Conservation (phyloP, 2,797 vertebrate species). For the Urophycis tenuis region DNA sequence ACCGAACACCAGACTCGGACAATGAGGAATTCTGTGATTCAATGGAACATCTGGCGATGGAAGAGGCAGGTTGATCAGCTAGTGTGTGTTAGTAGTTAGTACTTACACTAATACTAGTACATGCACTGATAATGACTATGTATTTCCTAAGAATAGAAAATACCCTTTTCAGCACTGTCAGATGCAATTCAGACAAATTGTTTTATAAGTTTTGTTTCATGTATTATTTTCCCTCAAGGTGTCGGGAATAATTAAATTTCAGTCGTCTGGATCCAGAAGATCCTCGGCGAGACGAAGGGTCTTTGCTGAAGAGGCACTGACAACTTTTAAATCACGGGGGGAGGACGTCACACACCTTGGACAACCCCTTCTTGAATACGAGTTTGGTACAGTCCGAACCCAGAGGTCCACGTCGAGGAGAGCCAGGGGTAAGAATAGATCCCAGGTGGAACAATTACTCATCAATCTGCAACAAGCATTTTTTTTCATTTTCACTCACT, state of each 20-base stretch:
- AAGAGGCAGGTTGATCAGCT: slow-evolving; percentile 68
- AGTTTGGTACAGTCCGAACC: slow-evolving; percentile 61
- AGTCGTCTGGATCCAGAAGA: slow-evolving; percentile 33
- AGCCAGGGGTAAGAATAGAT: slow-evolving; percentile 70
- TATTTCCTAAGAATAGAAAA: neutral
- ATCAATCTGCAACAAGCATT: neutral
- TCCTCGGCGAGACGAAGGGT: slow-evolving; percentile 42
- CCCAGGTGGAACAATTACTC: neutral
- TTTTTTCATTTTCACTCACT: too few species aligned
- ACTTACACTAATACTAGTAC: neutral
- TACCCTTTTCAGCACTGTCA: neutral
- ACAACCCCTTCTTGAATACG: slow-evolving; percentile 64
- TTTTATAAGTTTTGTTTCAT: neutral
- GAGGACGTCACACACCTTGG: slow-evolving; percentile 70
- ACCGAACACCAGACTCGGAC: slow-evolving; percentile 80
- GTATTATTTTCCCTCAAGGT: slow-evolving; percentile 50
- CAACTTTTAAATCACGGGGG: slow-evolving; percentile 70
- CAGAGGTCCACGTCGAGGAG: slow-evolving; percentile 70
- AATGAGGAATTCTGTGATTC: slow-evolving; percentile 88
- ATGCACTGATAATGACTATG: neutral
- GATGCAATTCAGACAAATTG: neutral
- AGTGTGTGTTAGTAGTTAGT: neutral
- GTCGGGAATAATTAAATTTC: slow-evolving; percentile 58
- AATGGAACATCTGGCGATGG: slow-evolving; percentile 83
- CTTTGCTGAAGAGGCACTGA: slow-evolving; percentile 63